phyloP scores from a whole-genome alignment of 2,888 invertebrate genomes.

The Ormyrus thymus region DNA sequence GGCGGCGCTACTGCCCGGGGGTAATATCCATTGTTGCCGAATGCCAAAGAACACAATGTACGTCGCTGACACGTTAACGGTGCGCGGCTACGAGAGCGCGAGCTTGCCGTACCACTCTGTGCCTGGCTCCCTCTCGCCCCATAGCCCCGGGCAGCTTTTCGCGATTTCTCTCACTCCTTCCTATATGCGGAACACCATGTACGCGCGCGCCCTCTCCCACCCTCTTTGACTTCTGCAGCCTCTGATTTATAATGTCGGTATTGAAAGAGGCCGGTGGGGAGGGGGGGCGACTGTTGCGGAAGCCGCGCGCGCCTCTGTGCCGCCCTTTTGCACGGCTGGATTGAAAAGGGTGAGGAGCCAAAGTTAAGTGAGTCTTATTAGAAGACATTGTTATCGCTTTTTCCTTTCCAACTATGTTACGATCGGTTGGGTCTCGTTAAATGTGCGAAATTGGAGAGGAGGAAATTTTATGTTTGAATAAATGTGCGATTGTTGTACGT shows the following conservation, averaged over 20 bases:
- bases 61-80: slow-evolving; percentile 17
- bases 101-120: slow-evolving; percentile 24
- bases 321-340: too few relatives aligned
- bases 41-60: slow-evolving; percentile 31
- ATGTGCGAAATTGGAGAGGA: too few relatives aligned
- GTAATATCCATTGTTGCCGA: slow-evolving; percentile 36
- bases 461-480: too few relatives aligned
- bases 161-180: slow-evolving; percentile 22
- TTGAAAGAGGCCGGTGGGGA: neutral
- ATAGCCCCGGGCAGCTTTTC: slow-evolving; percentile 8
- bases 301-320: too few relatives aligned
- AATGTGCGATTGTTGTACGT: too few relatives aligned
- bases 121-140: neutral
- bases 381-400: too few relatives aligned
- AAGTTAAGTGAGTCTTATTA: too few relatives aligned
- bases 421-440: too few relatives aligned
- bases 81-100: neutral
- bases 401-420: too few relatives aligned
- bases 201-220: neutral
- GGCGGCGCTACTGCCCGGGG: neutral
- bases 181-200: too few relatives aligned
- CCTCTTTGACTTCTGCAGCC: neutral
- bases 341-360: too few relatives aligned
- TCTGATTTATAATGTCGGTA: slow-evolving; percentile 28
- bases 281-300: neutral